Base-by-base conservation (phyloP, 2,888 invertebrate genomes). In the Zygaena filipendulae region DNA sequence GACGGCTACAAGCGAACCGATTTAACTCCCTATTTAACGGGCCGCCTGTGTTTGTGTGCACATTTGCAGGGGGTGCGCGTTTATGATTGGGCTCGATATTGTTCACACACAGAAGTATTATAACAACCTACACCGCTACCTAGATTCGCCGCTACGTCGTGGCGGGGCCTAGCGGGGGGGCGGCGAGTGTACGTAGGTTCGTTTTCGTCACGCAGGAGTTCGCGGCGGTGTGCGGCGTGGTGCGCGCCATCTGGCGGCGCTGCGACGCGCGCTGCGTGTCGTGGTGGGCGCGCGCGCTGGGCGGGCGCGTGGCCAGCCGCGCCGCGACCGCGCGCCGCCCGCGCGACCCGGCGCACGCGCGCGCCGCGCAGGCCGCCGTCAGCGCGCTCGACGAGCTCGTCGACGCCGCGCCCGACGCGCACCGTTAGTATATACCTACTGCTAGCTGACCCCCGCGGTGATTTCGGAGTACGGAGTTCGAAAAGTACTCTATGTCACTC, bases 281-380 rank as follows among this genome's bases (percentile, higher is more conserved):
- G 40, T 69, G 69, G 63, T 75, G 74, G 71, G 75, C 74, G 46
- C 68, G 79, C 9, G 74, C 68, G 6, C 47, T 75, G 30, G 77
- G 62, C 2, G 71, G 57, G 3, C 43, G 60, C 3, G 55, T 75
- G 8, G 47, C 59, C 7, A 64, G 59, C 5, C 60, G 70, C 18
- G 70, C 74, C 0, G 68, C 68, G 0, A 52, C 47, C 1, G 63
- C 69, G 0, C 44, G 66, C 0, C 47, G 49, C 0, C 53, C 60
- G 1, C 4, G 32, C 0, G 68, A 68, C 47, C 44, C 52, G 29
- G 16, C 59, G 11, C 62, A 70, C 40, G 46, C 59, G 10, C 40
- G 54, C 8, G 68, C 72, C 6, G 55, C 54, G 2, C 22, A 58
- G 7, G 67, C 72, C 2, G 72, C 71, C 2, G 40, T 75, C 24